Base-by-base conservation (phyloP, 2,797 vertebrate species). In the Cyprinella venusta region DNA sequence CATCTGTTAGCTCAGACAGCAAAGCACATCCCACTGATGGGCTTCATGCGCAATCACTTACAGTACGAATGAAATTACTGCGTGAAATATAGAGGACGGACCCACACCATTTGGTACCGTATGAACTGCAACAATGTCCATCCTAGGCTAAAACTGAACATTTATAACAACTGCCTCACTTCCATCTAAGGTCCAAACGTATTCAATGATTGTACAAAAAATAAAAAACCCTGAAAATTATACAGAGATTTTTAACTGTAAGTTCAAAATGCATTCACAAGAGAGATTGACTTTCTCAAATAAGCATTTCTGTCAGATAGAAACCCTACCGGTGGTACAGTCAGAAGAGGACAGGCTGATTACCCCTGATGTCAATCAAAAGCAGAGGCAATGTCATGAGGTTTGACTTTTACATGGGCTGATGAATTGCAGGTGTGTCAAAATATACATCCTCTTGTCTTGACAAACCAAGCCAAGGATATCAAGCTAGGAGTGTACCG, bases 1-100 rank as follows among this genome's bases (percentile, higher is more conserved):
- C 86, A 87, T 88, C 88, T 77, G 85, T 84, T 84, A 82, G 79
- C 77, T 84, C 61, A 75, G 83, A 88, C 88, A 85, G 88, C 81
- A 84, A 19, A 33, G 45, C 79, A 64, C 85, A 70, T 85, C 85
- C 74, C 81, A 85, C 85, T 79, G 67, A 76, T 84, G 54, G 64
- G 54, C 81, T 85, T 69, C 79, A 79, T 38, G 45, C 19, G 50
- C 83, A 82, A 85, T 76, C 78, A 80, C 85, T 81, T 87, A 87
- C 67, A 85, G 85, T 85, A 85, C 52, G 69, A 83, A 76, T 72
- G 59, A 85, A 88, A 87, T 85, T 81, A 85, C 72, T 15, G 63
- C 36, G 64, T 45, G 70, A 85, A 84, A 79, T 83, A 71, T 76
- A 70, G 80, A 21, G 8, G 67, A 72, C 74, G 65, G 64, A 71